These are phyloP conservation scores for Rhynchonycteris naso DNA, from an alignment of 2,797 vertebrate species.

Conservation along the genomic window DNA sequence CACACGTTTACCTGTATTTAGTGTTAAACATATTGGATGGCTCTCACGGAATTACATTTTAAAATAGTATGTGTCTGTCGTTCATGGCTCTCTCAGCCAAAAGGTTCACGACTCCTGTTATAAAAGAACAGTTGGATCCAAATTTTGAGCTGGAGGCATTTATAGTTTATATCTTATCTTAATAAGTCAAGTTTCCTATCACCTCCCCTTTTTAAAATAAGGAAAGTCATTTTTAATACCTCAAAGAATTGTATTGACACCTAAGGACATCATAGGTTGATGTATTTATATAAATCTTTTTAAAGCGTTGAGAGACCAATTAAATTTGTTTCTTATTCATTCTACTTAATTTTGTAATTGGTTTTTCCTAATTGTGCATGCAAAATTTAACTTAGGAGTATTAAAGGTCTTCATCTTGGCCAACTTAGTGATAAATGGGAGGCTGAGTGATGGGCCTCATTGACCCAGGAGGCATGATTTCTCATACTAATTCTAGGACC, in stretches of 20 bases:
- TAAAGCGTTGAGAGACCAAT: not conserved
- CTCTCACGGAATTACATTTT: no score
- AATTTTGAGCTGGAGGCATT: not conserved
- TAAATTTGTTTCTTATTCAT: not conserved
- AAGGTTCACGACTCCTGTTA: no score
- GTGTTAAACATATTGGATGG: no score
- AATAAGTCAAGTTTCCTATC: not conserved
- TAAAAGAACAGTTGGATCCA: not conserved
- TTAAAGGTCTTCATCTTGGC: not conserved
- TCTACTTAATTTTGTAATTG: not conserved
- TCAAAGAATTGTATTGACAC: not conserved
- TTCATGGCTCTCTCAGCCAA: no score
- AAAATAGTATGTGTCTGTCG: no score
- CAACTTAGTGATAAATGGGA: not conserved
- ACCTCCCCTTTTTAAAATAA: not conserved
- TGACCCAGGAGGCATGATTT: rapidly evolving
- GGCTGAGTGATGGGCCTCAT: not conserved
- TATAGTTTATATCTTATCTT: not conserved
- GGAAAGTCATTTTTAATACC: not conserved
- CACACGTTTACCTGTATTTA: no score
- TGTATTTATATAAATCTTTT: not conserved
- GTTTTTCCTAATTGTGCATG: no score
- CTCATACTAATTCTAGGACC: not conserved
- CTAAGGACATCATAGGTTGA: not conserved
- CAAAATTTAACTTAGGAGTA: not conserved